Conservation (phyloP, 2,888 invertebrate genomes). For the Melieria omissa region DNA sequence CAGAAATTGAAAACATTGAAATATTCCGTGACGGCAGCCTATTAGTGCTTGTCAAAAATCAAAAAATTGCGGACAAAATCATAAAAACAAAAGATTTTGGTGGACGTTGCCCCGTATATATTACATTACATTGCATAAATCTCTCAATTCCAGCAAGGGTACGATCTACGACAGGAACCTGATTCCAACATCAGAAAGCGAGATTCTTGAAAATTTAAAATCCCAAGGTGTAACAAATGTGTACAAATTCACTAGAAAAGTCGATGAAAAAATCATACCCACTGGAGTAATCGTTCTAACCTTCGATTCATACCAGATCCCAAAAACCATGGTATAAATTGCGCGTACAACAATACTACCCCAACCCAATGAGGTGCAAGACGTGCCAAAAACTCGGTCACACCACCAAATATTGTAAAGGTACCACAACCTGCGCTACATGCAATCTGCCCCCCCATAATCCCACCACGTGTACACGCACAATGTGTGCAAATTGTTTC, state of each 20-base stretch:
- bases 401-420: constrained; percentile 19
- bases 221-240: not conserved
- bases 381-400: constrained; percentile 18
- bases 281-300: constrained; percentile 2
- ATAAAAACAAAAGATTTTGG: no score
- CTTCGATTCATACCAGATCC: constrained; percentile 11
- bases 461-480: not conserved
- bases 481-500: constrained; percentile 3
- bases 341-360: constrained; percentile 14
- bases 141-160: not conserved
- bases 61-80: no score
- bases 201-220: not conserved
- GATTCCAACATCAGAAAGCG: not conserved
- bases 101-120: not conserved
- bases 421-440: not conserved
- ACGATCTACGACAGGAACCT: not conserved
- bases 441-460: constrained; percentile 25
- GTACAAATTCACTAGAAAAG: no score
- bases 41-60: no score
- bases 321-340: constrained; percentile 9
- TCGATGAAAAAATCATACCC: not conserved
- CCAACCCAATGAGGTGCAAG: constrained; percentile 26
- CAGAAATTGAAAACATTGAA: no score
- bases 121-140: no score
- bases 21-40: no score